These are phyloP conservation scores for Vireo griseus DNA, from an alignment of 2,797 vertebrate genomes.

Conservation along the genomic window DNA sequence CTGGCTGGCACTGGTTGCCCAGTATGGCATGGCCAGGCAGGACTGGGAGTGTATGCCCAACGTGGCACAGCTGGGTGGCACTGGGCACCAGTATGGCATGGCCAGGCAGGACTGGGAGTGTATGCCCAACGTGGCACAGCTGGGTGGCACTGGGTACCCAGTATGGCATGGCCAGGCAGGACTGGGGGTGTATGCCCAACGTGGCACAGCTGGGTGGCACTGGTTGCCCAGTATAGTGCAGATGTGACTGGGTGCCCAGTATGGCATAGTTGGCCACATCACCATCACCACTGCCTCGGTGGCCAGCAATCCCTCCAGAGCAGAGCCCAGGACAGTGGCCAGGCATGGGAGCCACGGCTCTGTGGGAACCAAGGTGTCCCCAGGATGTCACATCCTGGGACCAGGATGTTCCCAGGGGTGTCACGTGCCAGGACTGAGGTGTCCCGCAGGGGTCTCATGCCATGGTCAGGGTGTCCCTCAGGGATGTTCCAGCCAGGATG, in stretches of 20 bases:
- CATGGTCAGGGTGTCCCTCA: background rate
- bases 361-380: background rate
- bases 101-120: background rate
- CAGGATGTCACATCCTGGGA: background rate
- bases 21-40: background rate
- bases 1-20: fast-evolving
- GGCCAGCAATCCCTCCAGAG: background rate
- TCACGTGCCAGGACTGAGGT: background rate
- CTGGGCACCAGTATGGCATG: background rate
- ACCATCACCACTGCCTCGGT: background rate
- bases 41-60: background rate
- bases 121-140: background rate
- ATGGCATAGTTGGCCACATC: background rate
- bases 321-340: fast-evolving
- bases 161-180: background rate
- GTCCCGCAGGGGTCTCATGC: background rate
- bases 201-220: background rate
- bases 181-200: too few species aligned
- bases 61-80: fast-evolving
- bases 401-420: background rate
- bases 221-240: background rate
- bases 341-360: fast-evolving
- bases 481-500: background rate
- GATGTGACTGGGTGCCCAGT: background rate
- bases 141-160: background rate